A percentile compares a stretch with the other conserved stretches of the same genome.
phyloP scores from a whole-genome alignment of 2,113 vertebrate genomes.

The Saccopteryx leptura region DNA sequence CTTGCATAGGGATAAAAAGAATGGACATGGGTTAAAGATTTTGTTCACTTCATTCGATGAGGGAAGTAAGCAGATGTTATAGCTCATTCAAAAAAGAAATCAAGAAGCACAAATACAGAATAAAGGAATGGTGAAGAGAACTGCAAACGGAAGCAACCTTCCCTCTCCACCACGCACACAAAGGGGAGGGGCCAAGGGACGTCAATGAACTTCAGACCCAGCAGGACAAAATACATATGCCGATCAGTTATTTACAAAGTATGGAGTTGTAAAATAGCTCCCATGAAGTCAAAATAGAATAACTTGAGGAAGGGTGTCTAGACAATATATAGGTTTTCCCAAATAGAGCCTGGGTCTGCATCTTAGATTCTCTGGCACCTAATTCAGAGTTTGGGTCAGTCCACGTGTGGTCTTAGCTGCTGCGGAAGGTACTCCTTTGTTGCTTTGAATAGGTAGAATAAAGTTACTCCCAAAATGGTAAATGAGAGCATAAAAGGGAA shows the following conservation, averaged over 20 bases:
- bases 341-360: neutral
- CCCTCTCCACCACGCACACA: neutral
- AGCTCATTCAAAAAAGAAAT: neutral
- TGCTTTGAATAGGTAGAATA: neutral
- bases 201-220: neutral
- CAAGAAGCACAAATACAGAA: neutral
- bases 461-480: neutral
- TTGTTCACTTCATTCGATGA: neutral
- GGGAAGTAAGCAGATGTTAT: neutral
- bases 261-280: neutral
- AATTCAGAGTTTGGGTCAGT: neutral
- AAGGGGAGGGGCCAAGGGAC: neutral
- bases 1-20: conserved; percentile 11
- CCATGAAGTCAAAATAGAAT: neutral
- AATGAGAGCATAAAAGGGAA: neutral
- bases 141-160: neutral
- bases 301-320: neutral
- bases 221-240: neutral
- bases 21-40: neutral
- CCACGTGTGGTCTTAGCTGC: neutral
- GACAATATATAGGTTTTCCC: neutral
- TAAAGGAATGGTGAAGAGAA: neutral
- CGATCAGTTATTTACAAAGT: neutral
- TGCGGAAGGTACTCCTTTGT: neutral
- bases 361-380: neutral